Conservation (phyloP, 2,797 vertebrate species). For the Pangasius macronema region DNA sequence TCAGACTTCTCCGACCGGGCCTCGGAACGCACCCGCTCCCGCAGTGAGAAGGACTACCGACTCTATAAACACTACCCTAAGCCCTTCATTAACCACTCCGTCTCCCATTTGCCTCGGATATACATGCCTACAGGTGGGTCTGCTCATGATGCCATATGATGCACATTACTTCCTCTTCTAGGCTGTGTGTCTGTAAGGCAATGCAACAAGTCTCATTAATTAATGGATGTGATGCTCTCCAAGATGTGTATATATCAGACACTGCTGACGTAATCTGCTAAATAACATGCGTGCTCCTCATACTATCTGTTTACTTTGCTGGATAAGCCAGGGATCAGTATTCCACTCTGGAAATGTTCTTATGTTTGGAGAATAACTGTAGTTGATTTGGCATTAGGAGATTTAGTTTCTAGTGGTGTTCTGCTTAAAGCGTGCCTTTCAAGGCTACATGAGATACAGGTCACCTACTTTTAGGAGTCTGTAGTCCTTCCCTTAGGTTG, state of each 20-base stretch:
- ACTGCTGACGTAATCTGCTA: not conserved
- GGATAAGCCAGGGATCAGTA: not conserved
- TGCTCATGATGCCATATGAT: not conserved
- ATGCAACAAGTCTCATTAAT: not conserved
- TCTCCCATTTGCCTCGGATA: conserved; percentile 82
- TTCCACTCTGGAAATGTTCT: not conserved
- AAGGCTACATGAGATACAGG: conserved; percentile 46
- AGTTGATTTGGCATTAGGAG: not conserved
- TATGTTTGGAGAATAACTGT: not conserved
- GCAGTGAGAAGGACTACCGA: conserved; percentile 97
- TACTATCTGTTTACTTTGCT: not conserved
- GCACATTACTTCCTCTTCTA: not conserved
- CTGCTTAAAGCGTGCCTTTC: conserved; percentile 24
- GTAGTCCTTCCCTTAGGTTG: conserved; percentile 10
- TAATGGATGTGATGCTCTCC: not conserved
- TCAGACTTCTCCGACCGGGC: conserved; percentile 91
- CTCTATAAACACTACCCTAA: conserved; percentile 89
- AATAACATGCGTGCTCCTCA: not conserved
- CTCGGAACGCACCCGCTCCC: conserved; percentile 88
- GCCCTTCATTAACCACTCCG: conserved; percentile 82
- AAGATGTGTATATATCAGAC: not conserved
- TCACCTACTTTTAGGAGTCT: conserved; percentile 54
- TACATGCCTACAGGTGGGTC: conserved; percentile 88
- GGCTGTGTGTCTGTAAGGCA: not conserved
- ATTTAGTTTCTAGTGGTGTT: conserved; percentile 31